Evolutionary conservation across 2,888 invertebrate species (phyloP).

Genomic region (Lycaena phlaeas): DNA sequence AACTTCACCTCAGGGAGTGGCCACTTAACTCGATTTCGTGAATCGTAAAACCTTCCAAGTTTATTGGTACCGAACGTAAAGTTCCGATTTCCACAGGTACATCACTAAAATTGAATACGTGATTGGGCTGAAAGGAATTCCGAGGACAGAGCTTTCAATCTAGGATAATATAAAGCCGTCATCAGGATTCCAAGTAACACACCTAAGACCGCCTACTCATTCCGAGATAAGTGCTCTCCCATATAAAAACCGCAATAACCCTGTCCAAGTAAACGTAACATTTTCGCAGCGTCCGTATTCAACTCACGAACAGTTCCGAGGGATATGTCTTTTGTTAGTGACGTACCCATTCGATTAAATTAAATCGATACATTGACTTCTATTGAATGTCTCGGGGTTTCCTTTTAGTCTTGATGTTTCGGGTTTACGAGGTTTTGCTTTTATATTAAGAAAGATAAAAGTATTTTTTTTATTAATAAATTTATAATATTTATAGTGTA

Average conservation of each 20-base stretch:
- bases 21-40: too few species aligned
- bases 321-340: slow-evolving; percentile 12
- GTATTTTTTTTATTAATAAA: not conserved
- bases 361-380: slow-evolving; percentile 9
- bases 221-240: slow-evolving; percentile 41
- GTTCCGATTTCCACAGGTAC: slow-evolving; percentile 1
- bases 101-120: slow-evolving; percentile 8
- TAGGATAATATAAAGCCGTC: slow-evolving; percentile 14
- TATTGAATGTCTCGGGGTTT: slow-evolving; percentile 19
- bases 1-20: too few species aligned
- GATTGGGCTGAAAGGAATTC: slow-evolving; percentile 4
- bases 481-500: too few species aligned
- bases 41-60: slow-evolving; percentile 5
- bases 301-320: slow-evolving; percentile 28
- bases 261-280: slow-evolving; percentile 39
- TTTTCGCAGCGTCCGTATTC: slow-evolving; percentile 58
- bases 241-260: slow-evolving; percentile 53
- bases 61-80: slow-evolving; percentile 2
- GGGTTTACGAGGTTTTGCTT: slow-evolving; percentile 1
- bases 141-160: slow-evolving; percentile 8
- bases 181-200: slow-evolving; percentile 14
- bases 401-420: slow-evolving; percentile 28
- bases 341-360: slow-evolving; percentile 8
- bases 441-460: too few species aligned
- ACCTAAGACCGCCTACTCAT: slow-evolving; percentile 18